phyloP scores from a whole-genome alignment of 2,113 vertebrate species.

The Carettochelys insculpta region DNA sequence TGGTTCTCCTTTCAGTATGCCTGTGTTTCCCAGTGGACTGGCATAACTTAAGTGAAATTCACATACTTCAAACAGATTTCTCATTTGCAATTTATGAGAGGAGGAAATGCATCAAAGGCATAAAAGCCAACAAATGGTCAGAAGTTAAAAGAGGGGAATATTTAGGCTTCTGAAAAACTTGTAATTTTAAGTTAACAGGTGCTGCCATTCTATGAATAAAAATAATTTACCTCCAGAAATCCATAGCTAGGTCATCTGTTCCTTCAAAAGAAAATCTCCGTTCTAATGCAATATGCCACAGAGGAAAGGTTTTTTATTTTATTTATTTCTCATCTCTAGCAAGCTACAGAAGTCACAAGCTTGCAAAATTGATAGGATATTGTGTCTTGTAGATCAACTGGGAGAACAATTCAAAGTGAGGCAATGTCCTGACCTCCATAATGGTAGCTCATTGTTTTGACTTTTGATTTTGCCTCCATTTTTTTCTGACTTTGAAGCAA shows the following conservation, averaged over 20 bases:
- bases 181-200: constrained; percentile 14
- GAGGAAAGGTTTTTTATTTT: neutral
- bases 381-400: neutral
- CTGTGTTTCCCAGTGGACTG: neutral
- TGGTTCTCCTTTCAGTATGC: neutral
- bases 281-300: neutral
- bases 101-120: constrained; percentile 45
- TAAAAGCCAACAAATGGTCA: constrained; percentile 41
- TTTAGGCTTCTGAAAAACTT: constrained; percentile 33
- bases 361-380: neutral
- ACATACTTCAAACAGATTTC: constrained; percentile 43
- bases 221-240: constrained; percentile 20
- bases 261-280: neutral
- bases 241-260: neutral
- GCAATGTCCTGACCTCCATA: neutral
- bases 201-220: constrained; percentile 35
- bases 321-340: neutral
- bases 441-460: fast-evolving
- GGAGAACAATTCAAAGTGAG: neutral
- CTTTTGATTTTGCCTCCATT: neutral
- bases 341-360: neutral
- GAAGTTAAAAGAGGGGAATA: constrained; percentile 52
- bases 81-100: constrained; percentile 62
- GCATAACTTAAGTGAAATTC: constrained; percentile 42
- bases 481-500: neutral